Evolutionary conservation across 2,888 invertebrate genomes (phyloP).

Genomic region (Drosophila parthenogenetica): DNA sequence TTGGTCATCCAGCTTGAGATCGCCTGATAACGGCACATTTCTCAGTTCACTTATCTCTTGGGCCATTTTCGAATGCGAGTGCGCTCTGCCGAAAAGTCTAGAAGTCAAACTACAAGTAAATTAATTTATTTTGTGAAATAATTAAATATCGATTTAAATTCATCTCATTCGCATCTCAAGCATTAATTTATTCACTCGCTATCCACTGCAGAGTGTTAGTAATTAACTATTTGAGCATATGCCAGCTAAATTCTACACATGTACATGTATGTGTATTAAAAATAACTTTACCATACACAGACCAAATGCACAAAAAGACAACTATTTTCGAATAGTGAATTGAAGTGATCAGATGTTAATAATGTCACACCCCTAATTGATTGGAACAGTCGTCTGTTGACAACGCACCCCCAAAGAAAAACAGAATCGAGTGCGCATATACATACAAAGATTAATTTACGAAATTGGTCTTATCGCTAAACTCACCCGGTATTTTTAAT

Average conservation of each 20-base stretch:
- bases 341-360: conserved; percentile 4
- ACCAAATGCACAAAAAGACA: background rate
- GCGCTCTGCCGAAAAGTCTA: conserved; percentile 14
- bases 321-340: background rate
- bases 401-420: conserved; percentile 9
- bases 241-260: background rate
- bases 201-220: background rate
- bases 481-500: conserved; percentile 32
- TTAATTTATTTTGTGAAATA: background rate
- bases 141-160: too few relatives aligned
- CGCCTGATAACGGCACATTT: conserved; percentile 54
- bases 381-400: conserved; percentile 7
- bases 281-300: conserved; percentile 10
- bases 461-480: conserved; percentile 23
- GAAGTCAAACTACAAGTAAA: conserved; percentile 5
- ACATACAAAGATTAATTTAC: conserved; percentile 7
- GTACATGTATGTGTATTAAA: background rate
- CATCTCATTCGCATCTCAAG: background rate
- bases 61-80: conserved; percentile 18
- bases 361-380: conserved; percentile 7
- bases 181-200: background rate
- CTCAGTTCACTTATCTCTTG: conserved; percentile 31
- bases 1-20: conserved; percentile 87
- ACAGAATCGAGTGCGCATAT: background rate
- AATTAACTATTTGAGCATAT: background rate